These are phyloP conservation scores for Nymphalis polychloros DNA, from an alignment of 2,888 invertebrate species.

Conservation along the genomic window DNA sequence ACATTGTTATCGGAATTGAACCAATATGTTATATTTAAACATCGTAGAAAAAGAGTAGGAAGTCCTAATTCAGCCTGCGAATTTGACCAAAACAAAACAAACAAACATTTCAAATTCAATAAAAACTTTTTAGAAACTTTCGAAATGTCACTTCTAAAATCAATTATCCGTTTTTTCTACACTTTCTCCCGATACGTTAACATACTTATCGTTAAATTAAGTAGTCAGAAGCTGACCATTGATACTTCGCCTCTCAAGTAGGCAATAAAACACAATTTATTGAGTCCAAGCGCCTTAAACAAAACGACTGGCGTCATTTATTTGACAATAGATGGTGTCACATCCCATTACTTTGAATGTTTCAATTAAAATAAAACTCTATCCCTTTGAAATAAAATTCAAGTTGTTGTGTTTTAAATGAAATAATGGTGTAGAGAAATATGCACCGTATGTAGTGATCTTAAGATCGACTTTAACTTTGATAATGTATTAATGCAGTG, in stretches of 20 bases:
- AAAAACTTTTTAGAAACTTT: background rate
- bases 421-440: background rate
- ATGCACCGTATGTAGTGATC: background rate
- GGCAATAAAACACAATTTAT: constrained; percentile 75
- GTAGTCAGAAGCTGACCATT: constrained; percentile 47
- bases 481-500: constrained; percentile 22
- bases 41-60: too few relatives aligned
- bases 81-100: too few relatives aligned
- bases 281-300: constrained; percentile 61
- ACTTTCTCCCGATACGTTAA: constrained; percentile 9
- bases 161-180: constrained; percentile 4
- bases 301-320: constrained; percentile 46
- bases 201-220: constrained; percentile 46
- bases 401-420: background rate
- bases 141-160: background rate
- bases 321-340: constrained; percentile 43
- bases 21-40: too few relatives aligned
- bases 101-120: background rate
- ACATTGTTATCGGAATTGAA: too few relatives aligned
- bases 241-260: constrained; percentile 40
- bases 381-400: background rate
- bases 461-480: constrained; percentile 1
- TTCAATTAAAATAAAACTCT: constrained; percentile 4
- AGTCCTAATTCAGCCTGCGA: too few relatives aligned
- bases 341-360: constrained; percentile 7